Base-by-base conservation (phyloP, 2,888 invertebrate species). In the Mesochorus sp. region DNA sequence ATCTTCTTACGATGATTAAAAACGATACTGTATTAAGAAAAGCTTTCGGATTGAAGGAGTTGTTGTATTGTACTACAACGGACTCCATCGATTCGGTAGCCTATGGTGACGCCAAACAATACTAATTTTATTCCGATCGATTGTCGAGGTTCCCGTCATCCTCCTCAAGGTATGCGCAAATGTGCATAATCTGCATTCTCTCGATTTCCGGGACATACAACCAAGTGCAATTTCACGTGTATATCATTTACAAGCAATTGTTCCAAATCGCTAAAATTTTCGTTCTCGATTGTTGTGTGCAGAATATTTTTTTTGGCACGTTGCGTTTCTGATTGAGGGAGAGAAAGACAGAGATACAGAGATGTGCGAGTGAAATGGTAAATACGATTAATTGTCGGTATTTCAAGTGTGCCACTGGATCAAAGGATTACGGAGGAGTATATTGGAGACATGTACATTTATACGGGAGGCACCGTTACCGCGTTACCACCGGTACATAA, bases 341-440 rank as follows among this genome's bases (percentile, higher is more conserved):
- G n/a, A n/a, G n/a, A n/a, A n/a, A n/a, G n/a, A n/a, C n/a, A n/a
- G n/a, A n/a, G n/a, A n/a, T n/a, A n/a, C n/a, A n/a, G n/a, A n/a
- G n/a, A n/a, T n/a, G 42, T 55, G 24, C 37, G 24, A 62, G 67
- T 14, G 17, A 68, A 79, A 76, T 51, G 28, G 68, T 77, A 72
- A 64, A 72, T 37, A 17, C 39, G 39, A 44, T 26, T 78, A 68
- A 78, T 76, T 76, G 78, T 79, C 74, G 66, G 61, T 59, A 76
- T 57, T 78, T 24, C 17, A 88, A 89, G 87, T 88, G 80, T 85
- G 88, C 80, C 87, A 88, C 81, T 84, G 83, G 87, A 88, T 88
- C 85, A 81, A 76, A 82, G 80, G 81, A 84, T 84, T 73, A 83
- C 80, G 82, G 81, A 79, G 81, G 83, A 82, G 81, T 81, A 74